Evolutionary conservation across 2,888 invertebrate species (phyloP).

Genomic region (Caenorhabditis wallacei): DNA sequence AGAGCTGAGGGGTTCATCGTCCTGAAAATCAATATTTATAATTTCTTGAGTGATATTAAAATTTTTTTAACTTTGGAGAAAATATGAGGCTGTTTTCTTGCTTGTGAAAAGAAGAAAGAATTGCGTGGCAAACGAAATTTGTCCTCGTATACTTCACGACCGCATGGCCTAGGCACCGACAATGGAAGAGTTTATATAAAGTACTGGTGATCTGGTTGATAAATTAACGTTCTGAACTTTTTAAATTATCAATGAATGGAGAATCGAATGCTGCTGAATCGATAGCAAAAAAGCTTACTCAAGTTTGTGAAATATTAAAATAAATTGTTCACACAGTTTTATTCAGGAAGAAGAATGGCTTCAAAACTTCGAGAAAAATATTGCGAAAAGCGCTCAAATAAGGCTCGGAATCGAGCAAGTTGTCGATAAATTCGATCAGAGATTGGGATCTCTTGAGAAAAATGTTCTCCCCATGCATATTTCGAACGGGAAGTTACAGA

Average conservation of each 20-base stretch:
- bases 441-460: slow-evolving; percentile 75
- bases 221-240: no score
- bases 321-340: no score
- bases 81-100: not conserved
- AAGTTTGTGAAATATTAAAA: slow-evolving; percentile 9
- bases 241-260: not conserved
- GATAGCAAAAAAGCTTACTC: slow-evolving; percentile 57
- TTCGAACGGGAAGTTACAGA: slow-evolving; percentile 79
- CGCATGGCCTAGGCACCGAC: slow-evolving; percentile 42
- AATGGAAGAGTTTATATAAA: not conserved
- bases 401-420: slow-evolving; percentile 68
- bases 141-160: slow-evolving; percentile 50
- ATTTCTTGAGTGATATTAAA: not conserved
- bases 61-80: not conserved
- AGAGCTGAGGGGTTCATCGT: slow-evolving; percentile 26
- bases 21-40: not conserved
- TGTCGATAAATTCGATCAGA: slow-evolving; percentile 74
- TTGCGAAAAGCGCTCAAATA: slow-evolving; percentile 74
- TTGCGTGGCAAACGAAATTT: slow-evolving; percentile 44
- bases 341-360: slow-evolving; percentile 82
- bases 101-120: not conserved
- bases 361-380: slow-evolving; percentile 73
- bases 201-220: not conserved
- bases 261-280: slow-evolving; percentile 44
- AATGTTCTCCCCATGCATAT: slow-evolving; percentile 81